Base-by-base conservation (phyloP, 2,113 vertebrate species). In the Chinchilla lanigera region DNA sequence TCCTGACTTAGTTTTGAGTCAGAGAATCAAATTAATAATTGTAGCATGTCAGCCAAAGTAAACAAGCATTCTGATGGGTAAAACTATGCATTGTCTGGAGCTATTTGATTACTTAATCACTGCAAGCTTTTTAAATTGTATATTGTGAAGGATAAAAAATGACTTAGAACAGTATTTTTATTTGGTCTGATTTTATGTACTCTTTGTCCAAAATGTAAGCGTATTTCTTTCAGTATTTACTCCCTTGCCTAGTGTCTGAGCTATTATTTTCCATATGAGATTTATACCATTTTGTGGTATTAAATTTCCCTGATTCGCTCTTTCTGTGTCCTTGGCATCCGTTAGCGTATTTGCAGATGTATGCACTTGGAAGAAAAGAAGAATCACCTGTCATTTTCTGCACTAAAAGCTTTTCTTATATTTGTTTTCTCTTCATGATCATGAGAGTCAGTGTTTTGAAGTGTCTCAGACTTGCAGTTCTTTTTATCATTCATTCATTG, bases 1-100 rank as follows among this genome's bases (percentile, higher is more conserved):
- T 95, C 86, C 75, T 95, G 93, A 94, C 73, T 78, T 85, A 88
- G 77, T 97, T 97, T 96, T 95, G 52, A 95, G 94, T 98, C 97
- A 98, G 94, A 97, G 98, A 97, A 95, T 89, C 81, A 50, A 38
- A 95, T 91, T 91, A 97, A 94, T 92, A 97, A 98, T 94, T 69
- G 38, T 38, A 93, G 56, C 41, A 19, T 95, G 67, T 92, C 94
- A 97, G 86, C 97, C 97, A 98, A 98, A 97, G 88, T 65, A 97
- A 96, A 86, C 65, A 94, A 84, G n/a, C 71, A 5, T 65, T 87
- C 97, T 90, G 84, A 96, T 95, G 96, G n/a, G 50, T 28, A 71
- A 71, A 95, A 73, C 56, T 50, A 30, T 38, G 93, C 19, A 41
- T 78, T 47, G 50, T 96, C 84, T 91, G 54, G 44, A 82, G 12